phyloP scores from a whole-genome alignment of 2,888 invertebrate species.

The Phalera bucephala region DNA sequence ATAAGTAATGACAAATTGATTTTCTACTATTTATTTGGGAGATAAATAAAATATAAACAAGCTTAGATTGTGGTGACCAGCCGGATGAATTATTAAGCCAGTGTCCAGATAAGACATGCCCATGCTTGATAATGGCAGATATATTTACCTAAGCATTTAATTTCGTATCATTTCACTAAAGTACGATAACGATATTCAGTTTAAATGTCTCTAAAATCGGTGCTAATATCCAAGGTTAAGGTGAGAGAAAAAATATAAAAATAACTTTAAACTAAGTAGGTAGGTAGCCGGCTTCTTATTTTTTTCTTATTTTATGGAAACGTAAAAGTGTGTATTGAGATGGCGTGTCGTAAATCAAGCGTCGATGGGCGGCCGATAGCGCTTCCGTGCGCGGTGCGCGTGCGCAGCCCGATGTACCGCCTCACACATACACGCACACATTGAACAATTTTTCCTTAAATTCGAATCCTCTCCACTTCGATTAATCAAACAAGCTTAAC shows the following conservation, averaged over 20 bases:
- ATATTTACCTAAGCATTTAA: too few relatives aligned
- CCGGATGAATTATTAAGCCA: neutral
- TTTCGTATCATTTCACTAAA: too few relatives aligned
- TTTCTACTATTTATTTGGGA: slow-evolving; percentile 27
- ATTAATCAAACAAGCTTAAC: slow-evolving; percentile 74
- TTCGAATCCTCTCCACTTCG: slow-evolving; percentile 52
- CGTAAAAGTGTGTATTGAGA: slow-evolving; percentile 54
- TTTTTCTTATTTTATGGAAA: slow-evolving; percentile 39
- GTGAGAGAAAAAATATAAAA: slow-evolving; percentile 1
- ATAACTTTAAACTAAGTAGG: neutral
- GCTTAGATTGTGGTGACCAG: slow-evolving; percentile 22
- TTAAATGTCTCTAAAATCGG: too few relatives aligned
- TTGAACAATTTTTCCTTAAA: slow-evolving; percentile 47
- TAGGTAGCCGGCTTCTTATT: slow-evolving; percentile 7
- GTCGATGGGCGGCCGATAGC: slow-evolving; percentile 68
- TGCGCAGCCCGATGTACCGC: slow-evolving; percentile 25
- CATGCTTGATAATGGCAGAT: too few relatives aligned
- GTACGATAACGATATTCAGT: too few relatives aligned
- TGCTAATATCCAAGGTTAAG: neutral
- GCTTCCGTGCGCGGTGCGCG: slow-evolving; percentile 52
- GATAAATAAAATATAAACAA: slow-evolving; percentile 13
- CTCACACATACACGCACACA: slow-evolving; percentile 12
- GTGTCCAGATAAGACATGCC: neutral
- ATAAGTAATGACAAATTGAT: slow-evolving; percentile 39
- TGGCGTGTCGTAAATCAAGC: slow-evolving; percentile 67